Evolutionary conservation across 2,797 vertebrate genomes (phyloP).

Genomic region (Sternotherus odoratus): DNA sequence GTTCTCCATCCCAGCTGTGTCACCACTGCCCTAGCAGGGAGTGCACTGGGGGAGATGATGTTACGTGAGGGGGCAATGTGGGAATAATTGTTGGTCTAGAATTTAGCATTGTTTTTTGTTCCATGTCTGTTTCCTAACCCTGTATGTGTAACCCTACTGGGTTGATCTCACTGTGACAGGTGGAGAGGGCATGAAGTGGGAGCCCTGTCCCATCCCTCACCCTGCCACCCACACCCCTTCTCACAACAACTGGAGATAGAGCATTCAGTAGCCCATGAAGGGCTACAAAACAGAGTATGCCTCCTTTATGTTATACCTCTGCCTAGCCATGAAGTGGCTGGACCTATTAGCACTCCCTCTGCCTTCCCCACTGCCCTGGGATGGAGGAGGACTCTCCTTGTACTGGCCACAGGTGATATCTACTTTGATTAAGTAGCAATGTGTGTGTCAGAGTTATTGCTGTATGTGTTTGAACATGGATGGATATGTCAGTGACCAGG

Average conservation of each 20-base stretch:
- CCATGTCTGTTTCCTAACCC: neutral
- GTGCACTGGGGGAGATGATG: neutral
- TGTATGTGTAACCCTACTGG: neutral
- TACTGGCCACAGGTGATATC: neutral
- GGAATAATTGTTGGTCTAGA: neutral
- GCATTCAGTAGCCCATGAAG: neutral
- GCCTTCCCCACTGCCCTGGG: too few relatives aligned
- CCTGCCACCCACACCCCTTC: neutral
- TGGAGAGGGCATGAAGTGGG: neutral
- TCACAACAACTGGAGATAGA: neutral
- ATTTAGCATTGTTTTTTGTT: neutral
- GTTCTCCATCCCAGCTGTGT: neutral
- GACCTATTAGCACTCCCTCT: too few relatives aligned
- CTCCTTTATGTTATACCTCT: neutral
- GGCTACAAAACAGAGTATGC: neutral
- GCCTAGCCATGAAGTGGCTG: neutral
- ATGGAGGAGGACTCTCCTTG: too few relatives aligned
- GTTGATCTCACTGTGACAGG: neutral
- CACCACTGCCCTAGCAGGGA: neutral
- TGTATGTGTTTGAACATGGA: fast-evolving
- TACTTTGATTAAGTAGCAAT: fast-evolving
- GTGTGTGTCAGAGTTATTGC: fast-evolving
- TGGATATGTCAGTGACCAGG: fast-evolving
- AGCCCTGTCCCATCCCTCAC: neutral
- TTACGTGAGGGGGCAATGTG: neutral